Conservation (phyloP, 2,888 invertebrate species). For the Sphecodes monilicornis region DNA sequence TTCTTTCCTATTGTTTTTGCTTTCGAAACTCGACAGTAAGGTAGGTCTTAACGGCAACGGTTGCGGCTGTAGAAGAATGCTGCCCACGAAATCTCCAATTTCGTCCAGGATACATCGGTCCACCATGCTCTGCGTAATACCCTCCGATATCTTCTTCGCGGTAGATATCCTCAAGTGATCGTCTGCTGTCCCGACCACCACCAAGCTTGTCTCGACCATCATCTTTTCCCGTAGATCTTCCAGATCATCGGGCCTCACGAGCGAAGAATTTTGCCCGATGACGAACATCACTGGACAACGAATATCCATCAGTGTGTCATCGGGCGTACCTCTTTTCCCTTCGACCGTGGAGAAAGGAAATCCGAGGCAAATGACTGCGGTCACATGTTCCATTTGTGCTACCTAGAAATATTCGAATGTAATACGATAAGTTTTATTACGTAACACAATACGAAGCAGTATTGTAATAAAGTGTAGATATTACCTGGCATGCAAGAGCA, state of each 20-base stretch:
- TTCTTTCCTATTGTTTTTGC: constrained; percentile 78
- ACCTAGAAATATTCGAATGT: constrained; percentile 83
- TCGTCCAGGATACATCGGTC: constrained; percentile 91
- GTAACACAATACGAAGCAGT: background rate
- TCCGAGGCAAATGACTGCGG: constrained; percentile 91
- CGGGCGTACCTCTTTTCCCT: constrained; percentile 90
- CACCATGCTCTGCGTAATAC: constrained; percentile 92
- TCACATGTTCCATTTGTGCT: constrained; percentile 89
- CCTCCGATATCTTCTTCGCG: constrained; percentile 89
- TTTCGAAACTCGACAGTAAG: constrained; percentile 68
- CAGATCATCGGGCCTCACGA: constrained; percentile 89
- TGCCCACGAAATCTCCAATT: constrained; percentile 88
- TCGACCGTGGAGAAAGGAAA: constrained; percentile 91
- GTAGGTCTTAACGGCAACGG: constrained; percentile 85
- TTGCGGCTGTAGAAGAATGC: constrained; percentile 86
- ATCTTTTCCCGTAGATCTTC: constrained; percentile 91
- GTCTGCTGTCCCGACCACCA: constrained; percentile 93
- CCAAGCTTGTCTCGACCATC: constrained; percentile 90
- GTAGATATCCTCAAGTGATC: constrained; percentile 90
- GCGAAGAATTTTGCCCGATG: constrained; percentile 90
- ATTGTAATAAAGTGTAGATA: background rate
- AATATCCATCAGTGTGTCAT: constrained; percentile 90
- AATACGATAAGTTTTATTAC: background rate
- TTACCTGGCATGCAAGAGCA: constrained; percentile 89
- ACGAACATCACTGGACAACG: constrained; percentile 92